phyloP scores from a whole-genome alignment of 2,113 vertebrate species.

The Cyanoramphus novaezelandiae region DNA sequence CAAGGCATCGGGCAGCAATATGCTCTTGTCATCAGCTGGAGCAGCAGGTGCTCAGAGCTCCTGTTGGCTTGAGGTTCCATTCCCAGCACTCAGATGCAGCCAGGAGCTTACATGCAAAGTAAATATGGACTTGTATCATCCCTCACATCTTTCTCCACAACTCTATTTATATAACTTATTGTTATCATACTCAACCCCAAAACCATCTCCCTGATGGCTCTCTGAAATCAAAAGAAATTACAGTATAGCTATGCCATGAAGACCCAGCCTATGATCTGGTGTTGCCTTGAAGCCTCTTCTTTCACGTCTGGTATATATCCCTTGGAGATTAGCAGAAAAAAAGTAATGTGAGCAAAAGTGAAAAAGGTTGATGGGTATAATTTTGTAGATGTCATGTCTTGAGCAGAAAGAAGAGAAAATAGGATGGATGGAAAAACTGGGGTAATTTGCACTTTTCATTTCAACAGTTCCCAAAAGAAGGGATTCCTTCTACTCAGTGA shows the following conservation, averaged over 20 bases:
- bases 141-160: neutral
- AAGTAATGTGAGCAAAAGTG: neutral
- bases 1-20: neutral
- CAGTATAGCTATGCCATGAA: neutral
- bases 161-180: neutral
- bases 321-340: neutral
- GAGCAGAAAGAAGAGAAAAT: neutral
- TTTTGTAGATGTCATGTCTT: neutral
- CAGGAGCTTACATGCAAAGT: neutral
- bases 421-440: neutral
- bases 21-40: neutral
- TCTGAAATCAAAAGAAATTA: neutral
- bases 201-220: neutral
- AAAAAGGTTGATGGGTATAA: neutral
- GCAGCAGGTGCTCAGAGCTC: neutral
- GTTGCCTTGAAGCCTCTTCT: neutral
- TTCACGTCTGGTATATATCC: neutral
- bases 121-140: neutral
- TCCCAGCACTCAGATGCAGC: neutral
- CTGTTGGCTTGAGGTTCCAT: neutral
- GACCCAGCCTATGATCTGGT: neutral
- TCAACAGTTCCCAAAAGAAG: neutral
- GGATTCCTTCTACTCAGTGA: neutral
- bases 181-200: neutral
- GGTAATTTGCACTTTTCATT: neutral